Conservation (phyloP, 2,113 vertebrate species). For the Ictalurus furcatus region DNA sequence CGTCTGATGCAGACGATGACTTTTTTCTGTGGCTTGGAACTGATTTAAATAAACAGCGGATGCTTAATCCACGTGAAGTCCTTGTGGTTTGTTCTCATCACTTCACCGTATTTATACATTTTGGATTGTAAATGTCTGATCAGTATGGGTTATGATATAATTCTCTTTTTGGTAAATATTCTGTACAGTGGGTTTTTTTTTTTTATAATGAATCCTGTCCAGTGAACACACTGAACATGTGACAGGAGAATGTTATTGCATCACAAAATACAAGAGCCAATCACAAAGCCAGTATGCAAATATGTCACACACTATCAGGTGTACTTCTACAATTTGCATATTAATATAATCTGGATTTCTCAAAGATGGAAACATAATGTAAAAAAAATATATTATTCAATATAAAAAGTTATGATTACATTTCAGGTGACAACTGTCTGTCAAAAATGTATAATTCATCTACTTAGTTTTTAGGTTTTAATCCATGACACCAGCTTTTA, state of each 20-base stretch:
- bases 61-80: conserved; percentile 62
- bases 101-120: not conserved
- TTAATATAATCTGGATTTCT: not conserved
- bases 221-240: not conserved
- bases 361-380: not conserved
- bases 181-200: no score
- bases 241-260: not conserved
- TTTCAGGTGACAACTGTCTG: not conserved
- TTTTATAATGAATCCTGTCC: not conserved
- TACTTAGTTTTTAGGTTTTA: not conserved
- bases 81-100: not conserved
- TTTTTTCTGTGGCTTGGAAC: conserved; percentile 75
- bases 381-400: no score
- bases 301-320: not conserved
- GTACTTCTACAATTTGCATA: not conserved
- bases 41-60: conserved; percentile 80
- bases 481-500: not conserved
- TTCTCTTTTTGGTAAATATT: not conserved
- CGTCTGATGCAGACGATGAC: conserved; percentile 60
- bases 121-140: not conserved
- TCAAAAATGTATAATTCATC: not conserved
- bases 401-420: no score
- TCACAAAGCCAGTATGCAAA: not conserved
- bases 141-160: not conserved
- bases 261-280: not conserved